Conservation (phyloP, 2,888 invertebrate genomes). For the Escarpia spicata region DNA sequence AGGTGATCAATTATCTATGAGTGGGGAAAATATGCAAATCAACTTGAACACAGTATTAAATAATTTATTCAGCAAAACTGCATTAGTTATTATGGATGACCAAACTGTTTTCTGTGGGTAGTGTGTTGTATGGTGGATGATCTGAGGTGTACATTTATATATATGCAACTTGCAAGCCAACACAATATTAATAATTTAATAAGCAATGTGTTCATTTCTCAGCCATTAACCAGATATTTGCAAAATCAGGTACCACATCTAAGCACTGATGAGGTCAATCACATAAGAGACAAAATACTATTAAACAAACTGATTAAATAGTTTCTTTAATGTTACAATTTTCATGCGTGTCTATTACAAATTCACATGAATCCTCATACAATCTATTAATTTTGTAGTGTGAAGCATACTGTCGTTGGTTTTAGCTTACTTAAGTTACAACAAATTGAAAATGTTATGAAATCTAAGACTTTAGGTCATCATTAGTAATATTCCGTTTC, state of each 20-base stretch:
- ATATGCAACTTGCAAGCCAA: not conserved
- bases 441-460: not conserved
- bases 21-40: not conserved
- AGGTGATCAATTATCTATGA: not conserved
- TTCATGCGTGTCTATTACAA: not conserved
- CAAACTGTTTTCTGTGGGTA: too few species aligned
- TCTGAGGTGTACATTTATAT: too few species aligned
- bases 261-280: too few species aligned
- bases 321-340: not conserved
- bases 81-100: too few species aligned
- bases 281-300: too few species aligned
- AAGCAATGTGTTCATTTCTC: not conserved
- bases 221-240: not conserved
- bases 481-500: not conserved
- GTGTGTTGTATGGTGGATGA: too few species aligned
- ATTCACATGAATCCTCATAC: not conserved
- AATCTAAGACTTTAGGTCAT: not conserved
- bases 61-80: not conserved
- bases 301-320: not conserved
- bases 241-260: not conserved
- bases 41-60: not conserved
- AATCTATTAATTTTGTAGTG: not conserved
- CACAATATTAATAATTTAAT: not conserved
- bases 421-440: not conserved
- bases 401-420: not conserved